Percentiles rank a stretch among this genome's conserved stretches.
Conservation (phyloP, 2,888 invertebrate genomes). For the Listrodromus nycthemerus region DNA sequence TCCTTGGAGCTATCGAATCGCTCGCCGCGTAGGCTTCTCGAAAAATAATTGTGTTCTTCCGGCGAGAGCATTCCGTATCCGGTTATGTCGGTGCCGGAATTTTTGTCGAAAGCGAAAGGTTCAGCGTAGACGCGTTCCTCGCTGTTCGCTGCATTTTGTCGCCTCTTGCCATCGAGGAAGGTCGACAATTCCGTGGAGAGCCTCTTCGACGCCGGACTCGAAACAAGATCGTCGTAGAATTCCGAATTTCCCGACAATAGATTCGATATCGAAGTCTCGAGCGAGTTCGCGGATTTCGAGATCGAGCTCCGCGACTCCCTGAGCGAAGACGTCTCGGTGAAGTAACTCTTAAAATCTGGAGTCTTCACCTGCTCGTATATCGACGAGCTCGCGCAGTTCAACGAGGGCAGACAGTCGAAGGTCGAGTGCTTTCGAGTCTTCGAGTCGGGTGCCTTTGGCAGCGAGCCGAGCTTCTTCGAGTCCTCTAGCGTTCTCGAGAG, state of each 20-base stretch:
- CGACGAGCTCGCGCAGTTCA: slow-evolving; percentile 79
- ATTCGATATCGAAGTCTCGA: slow-evolving; percentile 55
- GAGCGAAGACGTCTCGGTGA: slow-evolving; percentile 46
- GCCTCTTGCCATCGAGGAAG: slow-evolving; percentile 64
- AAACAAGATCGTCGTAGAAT: slow-evolving; percentile 53
- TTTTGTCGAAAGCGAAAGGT: slow-evolving; percentile 83
- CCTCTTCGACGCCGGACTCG: slow-evolving; percentile 65
- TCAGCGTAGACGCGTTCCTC: slow-evolving; percentile 88
- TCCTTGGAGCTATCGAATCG: slow-evolving; percentile 48
- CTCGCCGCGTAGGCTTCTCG: slow-evolving; percentile 67
- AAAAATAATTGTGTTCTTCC: slow-evolving; percentile 67
- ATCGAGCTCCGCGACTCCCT: slow-evolving; percentile 34
- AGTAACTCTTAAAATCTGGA: slow-evolving; percentile 69
- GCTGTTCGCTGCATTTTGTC: slow-evolving; percentile 66
- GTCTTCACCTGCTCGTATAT: slow-evolving; percentile 64
- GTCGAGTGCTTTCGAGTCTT: slow-evolving; percentile 67
- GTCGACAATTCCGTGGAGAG: slow-evolving; percentile 68
- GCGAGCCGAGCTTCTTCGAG: slow-evolving; percentile 58
- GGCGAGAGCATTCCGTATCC: slow-evolving; percentile 62
- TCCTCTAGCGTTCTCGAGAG: slow-evolving; percentile 69
- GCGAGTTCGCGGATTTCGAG: slow-evolving; percentile 63
- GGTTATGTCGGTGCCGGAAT: slow-evolving; percentile 70
- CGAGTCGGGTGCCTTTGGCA: slow-evolving; percentile 60
- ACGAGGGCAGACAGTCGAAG: slow-evolving; percentile 82
- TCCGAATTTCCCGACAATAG: slow-evolving; percentile 59